Evolutionary conservation across 2,888 invertebrate species (phyloP).

Genomic region (Oasisia sp.): DNA sequence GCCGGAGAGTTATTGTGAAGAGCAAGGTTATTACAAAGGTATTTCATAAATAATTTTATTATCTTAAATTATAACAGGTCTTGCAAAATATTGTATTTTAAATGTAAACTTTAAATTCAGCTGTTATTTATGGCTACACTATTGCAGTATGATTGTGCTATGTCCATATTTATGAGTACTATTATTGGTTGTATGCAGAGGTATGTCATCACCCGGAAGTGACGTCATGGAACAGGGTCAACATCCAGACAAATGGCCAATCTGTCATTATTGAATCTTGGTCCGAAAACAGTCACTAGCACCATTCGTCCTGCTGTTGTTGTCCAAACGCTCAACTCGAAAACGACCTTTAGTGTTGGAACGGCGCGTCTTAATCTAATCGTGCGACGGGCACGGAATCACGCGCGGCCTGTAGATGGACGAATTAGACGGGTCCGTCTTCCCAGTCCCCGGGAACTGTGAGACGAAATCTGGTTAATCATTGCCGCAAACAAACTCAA

Average conservation of each 20-base stretch:
- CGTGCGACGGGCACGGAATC: neutral
- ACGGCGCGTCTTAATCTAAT: neutral
- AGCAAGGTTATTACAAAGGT: no score
- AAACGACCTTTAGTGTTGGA: neutral
- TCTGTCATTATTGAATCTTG: neutral
- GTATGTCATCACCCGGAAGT: neutral
- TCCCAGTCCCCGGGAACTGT: neutral
- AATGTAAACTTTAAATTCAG: no score
- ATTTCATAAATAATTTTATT: no score
- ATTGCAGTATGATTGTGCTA: no score
- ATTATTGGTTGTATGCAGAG: neutral
- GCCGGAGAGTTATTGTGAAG: no score
- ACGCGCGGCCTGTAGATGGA: neutral
- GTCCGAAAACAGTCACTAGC: neutral
- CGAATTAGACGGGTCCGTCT: neutral
- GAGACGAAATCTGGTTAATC: neutral
- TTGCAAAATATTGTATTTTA: no score
- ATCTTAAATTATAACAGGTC: no score
- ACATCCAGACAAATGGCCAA: neutral
- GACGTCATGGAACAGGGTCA: neutral
- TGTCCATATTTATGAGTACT: no score
- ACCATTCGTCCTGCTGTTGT: neutral
- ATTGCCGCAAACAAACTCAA: slow-evolving; percentile 4
- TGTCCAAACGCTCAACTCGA: neutral
- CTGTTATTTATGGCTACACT: no score